Conservation (phyloP, 2,888 invertebrate genomes). For the Drosophila falleni region DNA sequence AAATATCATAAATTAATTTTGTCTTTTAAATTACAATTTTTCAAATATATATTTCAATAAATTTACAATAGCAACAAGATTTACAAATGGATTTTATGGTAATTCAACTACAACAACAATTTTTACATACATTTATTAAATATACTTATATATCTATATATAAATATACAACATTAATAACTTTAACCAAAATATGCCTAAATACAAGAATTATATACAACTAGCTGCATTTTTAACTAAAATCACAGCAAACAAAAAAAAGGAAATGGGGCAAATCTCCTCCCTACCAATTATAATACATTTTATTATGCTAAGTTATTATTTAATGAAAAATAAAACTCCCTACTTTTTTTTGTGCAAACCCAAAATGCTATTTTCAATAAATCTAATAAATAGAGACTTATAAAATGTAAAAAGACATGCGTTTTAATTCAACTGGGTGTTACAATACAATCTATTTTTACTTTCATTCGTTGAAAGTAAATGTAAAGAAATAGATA, state of each 20-base stretch:
- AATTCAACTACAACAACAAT: constrained; percentile 11
- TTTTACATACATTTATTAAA: constrained; percentile 47
- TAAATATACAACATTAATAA: constrained; percentile 22
- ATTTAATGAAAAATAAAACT: constrained; percentile 32
- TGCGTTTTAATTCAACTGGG: not conserved
- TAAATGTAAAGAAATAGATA: not conserved
- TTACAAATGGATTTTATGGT: constrained; percentile 18
- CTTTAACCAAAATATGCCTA: constrained; percentile 51
- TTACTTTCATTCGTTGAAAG: not conserved
- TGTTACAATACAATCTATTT: not conserved
- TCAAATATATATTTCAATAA: constrained; percentile 15
- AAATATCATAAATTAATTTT: constrained; percentile 35
- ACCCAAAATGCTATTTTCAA: constrained; percentile 62
- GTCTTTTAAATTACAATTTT: constrained; percentile 29
- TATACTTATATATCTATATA: constrained; percentile 17
- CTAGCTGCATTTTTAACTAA: constrained; percentile 59
- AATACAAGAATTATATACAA: constrained; percentile 33
- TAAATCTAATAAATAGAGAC: constrained; percentile 61
- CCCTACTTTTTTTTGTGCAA: constrained; percentile 45
- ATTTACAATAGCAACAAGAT: constrained; percentile 16
- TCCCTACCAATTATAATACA: constrained; percentile 9
- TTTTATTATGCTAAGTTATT: constrained; percentile 50
- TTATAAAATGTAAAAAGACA: constrained; percentile 47
- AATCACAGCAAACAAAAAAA: constrained; percentile 41
- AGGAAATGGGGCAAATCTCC: constrained; percentile 5